phyloP scores from a whole-genome alignment of 2,797 vertebrate genomes.

The Scomberomorus guttatus region DNA sequence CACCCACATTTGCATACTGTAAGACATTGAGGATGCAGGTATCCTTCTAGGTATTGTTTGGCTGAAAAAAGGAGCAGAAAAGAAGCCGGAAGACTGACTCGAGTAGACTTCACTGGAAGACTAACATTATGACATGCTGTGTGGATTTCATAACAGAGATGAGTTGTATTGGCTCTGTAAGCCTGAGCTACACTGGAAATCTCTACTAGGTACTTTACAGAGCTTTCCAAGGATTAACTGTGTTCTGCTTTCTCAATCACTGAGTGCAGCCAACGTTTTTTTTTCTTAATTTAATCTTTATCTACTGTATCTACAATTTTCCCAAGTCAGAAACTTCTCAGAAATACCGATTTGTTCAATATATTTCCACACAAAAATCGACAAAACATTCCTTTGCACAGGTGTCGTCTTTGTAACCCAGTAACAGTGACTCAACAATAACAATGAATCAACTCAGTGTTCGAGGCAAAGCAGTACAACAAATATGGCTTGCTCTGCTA shows the following conservation, averaged over 20 bases:
- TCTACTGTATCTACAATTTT: neutral
- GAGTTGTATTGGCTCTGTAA: neutral
- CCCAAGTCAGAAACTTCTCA: neutral
- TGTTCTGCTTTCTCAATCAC: too few species aligned
- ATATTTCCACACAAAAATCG: constrained; percentile 28
- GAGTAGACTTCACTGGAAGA: neutral
- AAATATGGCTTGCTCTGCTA: constrained; percentile 19
- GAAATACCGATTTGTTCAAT: constrained; percentile 22
- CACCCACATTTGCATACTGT: constrained; percentile 67
- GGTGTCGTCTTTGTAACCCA: constrained; percentile 29
- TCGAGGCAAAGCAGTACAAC: constrained; percentile 28
- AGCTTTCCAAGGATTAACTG: too few species aligned
- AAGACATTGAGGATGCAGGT: constrained; percentile 44
- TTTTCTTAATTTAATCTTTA: neutral
- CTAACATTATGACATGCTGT: constrained; percentile 3
- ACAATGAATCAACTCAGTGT: constrained; percentile 31
- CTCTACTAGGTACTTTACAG: neutral
- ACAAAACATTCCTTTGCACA: constrained; percentile 17
- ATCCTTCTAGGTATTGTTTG: constrained; percentile 26
- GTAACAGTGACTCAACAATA: constrained; percentile 1
- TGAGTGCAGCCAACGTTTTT: too few species aligned
- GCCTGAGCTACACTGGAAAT: constrained; percentile 17
- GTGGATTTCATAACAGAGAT: constrained; percentile 33
- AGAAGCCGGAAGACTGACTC: neutral
- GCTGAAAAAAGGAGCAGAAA: constrained; percentile 27